Conservation (phyloP, 1,140 invertebrate genomes). For the Caenorhabditis elegans region DNA sequence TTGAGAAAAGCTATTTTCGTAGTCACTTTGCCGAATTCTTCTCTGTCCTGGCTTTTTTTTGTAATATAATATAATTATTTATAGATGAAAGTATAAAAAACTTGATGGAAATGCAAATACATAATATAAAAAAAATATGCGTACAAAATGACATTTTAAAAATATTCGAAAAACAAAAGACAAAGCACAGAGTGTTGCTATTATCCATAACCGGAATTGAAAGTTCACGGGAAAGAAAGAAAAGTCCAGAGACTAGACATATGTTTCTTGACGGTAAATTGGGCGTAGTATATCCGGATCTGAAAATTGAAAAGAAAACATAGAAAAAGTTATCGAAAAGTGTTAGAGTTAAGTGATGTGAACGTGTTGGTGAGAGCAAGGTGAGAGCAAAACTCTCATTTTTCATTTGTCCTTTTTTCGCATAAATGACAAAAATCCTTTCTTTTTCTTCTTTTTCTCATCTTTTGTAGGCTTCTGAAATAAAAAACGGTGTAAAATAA, state of each 20-base stretch:
- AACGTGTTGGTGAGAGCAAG: neutral
- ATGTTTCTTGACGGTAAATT: conserved; percentile 22
- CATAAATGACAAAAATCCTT: conserved; percentile 50
- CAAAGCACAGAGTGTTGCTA: neutral
- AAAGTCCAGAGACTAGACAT: neutral
- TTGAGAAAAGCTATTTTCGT: too few relatives aligned
- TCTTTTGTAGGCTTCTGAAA: conserved; percentile 40
- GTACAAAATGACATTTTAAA: conserved; percentile 21
- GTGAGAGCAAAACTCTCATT: neutral
- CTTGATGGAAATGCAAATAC: too few relatives aligned
- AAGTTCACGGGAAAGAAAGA: conserved; percentile 9
- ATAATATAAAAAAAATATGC: neutral
- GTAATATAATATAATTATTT: too few relatives aligned
- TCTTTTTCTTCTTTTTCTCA: conserved; percentile 53
- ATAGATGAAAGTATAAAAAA: too few relatives aligned
- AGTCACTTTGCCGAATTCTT: too few relatives aligned
- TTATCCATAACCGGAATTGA: neutral
- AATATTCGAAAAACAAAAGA: neutral
- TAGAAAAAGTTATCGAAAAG: too few relatives aligned
- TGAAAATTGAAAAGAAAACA: neutral
- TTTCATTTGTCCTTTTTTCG: conserved; percentile 44
- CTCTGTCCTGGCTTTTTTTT: too few relatives aligned
- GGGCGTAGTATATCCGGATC: neutral
- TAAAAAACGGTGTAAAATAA: neutral
- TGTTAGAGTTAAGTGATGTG: neutral